A percentile compares a stretch with the other conserved stretches of the same genome.
These are phyloP conservation scores for Coptodon rendalli DNA, from an alignment of 2,113 vertebrate genomes.

Conservation along the genomic window DNA sequence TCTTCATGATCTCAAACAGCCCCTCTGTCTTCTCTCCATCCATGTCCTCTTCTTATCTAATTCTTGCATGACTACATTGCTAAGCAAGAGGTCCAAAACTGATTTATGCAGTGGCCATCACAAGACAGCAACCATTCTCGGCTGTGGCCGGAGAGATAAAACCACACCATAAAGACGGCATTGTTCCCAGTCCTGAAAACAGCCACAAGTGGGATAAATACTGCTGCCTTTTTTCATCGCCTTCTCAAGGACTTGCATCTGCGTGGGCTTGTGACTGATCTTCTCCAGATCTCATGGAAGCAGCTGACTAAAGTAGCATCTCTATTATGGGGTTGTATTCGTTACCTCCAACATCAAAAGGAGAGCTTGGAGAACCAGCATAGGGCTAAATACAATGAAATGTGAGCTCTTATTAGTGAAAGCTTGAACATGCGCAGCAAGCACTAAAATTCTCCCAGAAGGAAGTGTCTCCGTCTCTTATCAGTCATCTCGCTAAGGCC, in stretches of 20 bases:
- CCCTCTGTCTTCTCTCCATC: not conserved
- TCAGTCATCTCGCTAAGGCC: not conserved
- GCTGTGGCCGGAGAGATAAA: constrained; percentile 58
- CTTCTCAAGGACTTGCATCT: constrained; percentile 38
- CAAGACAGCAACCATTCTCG: constrained; percentile 59
- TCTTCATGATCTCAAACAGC: constrained; percentile 11
- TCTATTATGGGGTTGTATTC: not conserved
- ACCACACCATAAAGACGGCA: constrained; percentile 59
- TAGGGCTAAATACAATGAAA: not conserved
- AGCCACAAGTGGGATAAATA: constrained; percentile 60
- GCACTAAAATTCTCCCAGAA: not conserved
- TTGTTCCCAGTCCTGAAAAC: constrained; percentile 51
- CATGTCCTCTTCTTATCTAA: constrained; percentile 23
- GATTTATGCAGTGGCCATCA: constrained; percentile 66
- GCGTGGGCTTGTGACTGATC: constrained; percentile 35
- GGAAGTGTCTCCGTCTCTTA: not conserved
- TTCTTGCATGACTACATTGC: not conserved
- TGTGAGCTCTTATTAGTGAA: not conserved
- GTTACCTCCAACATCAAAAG: not conserved
- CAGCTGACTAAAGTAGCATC: constrained; percentile 6
- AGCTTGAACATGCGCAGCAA: not conserved
- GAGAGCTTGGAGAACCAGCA: not conserved
- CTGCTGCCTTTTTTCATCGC: constrained; percentile 45
- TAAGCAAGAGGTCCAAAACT: constrained; percentile 44
- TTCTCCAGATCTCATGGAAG: constrained; percentile 18